phyloP scores from a whole-genome alignment of 2,888 invertebrate species.

The Ophion ellenae region DNA sequence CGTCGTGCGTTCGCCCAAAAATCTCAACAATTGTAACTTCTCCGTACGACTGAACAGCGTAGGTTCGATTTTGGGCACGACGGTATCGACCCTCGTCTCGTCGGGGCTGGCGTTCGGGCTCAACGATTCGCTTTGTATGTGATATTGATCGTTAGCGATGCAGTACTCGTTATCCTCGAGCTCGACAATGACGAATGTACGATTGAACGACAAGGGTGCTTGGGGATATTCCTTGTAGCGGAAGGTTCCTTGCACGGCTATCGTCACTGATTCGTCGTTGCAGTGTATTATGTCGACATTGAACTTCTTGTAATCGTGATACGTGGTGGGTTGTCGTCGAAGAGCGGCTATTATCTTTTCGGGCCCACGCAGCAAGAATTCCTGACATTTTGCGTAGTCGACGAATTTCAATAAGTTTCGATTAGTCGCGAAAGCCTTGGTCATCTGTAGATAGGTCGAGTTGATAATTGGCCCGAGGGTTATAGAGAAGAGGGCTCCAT shows the following conservation, averaged over 20 bases:
- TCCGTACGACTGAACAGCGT: constrained; percentile 77
- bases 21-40: constrained; percentile 77
- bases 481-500: constrained; percentile 80
- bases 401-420: constrained; percentile 81
- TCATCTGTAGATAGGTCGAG: constrained; percentile 77
- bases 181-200: constrained; percentile 78
- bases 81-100: constrained; percentile 58
- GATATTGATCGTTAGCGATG: constrained; percentile 81
- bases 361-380: constrained; percentile 79
- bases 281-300: constrained; percentile 78
- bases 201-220: constrained; percentile 76
- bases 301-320: constrained; percentile 77
- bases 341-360: constrained; percentile 79
- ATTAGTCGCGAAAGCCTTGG: constrained; percentile 77
- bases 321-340: constrained; percentile 77
- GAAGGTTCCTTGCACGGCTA: constrained; percentile 80
- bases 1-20: constrained; percentile 77
- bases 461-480: constrained; percentile 77
- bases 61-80: constrained; percentile 73
- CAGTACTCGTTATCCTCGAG: constrained; percentile 80
- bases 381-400: constrained; percentile 81
- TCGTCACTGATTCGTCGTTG: constrained; percentile 71
- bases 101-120: constrained; percentile 65
- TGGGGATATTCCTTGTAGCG: constrained; percentile 75
- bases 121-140: constrained; percentile 74